Evolutionary conservation across 30 jellyfish, hydroid and myxozoan species (phyloP).

Genomic region (Mastigias papua): DNA sequence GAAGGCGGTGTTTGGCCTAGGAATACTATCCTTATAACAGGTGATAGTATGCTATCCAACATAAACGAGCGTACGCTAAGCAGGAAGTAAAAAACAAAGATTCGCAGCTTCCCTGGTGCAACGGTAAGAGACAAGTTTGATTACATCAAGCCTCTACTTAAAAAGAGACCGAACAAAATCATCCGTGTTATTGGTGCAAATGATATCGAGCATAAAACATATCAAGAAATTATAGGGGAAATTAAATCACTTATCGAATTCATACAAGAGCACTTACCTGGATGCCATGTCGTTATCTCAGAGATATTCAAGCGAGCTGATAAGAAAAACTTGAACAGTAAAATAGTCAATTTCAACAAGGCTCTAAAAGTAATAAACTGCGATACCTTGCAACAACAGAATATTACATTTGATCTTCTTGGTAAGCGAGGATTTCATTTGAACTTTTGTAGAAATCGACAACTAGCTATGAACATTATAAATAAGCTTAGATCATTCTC

Average conservation of each 20-base stretch:
- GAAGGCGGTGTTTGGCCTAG: background rate
- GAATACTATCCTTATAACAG: conserved; percentile 4
- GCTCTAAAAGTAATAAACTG: background rate
- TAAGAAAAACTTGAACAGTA: background rate
- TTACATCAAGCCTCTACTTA: background rate
- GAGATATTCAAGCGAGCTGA: background rate
- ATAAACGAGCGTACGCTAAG: background rate
- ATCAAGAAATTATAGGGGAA: background rate
- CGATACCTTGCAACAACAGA: background rate
- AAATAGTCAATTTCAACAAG: background rate
- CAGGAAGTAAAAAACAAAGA: background rate
- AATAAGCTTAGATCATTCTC: background rate
- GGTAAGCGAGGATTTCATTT: background rate
- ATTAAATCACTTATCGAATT: background rate
- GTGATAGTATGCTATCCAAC: conserved; percentile 1
- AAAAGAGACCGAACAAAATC: background rate
- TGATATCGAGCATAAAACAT: background rate
- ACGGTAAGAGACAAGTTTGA: background rate
- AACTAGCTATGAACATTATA: background rate
- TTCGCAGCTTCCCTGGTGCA: conserved; percentile 3
- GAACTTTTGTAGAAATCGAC: background rate
- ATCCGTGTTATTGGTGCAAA: background rate
- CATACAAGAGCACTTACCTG: background rate
- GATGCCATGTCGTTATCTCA: background rate
- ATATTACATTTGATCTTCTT: background rate